Percentiles rank a stretch among this genome's conserved stretches.
Evolutionary conservation across 2,797 vertebrate species (phyloP).

Genomic region (Scarus forsteni): DNA sequence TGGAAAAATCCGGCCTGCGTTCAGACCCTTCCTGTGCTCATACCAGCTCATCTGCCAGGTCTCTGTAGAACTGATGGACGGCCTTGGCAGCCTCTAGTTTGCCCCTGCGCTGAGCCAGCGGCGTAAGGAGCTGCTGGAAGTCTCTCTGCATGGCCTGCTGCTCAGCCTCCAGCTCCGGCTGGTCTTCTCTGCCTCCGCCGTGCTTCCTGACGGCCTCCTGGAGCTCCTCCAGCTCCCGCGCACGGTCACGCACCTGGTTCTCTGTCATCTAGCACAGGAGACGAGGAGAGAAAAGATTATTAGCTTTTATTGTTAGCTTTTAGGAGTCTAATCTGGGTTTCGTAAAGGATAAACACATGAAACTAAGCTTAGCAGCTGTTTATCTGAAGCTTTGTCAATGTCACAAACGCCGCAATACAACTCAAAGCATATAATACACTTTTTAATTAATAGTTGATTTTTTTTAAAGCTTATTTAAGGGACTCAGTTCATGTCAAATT

Average conservation of each 20-base stretch:
- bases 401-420: neutral
- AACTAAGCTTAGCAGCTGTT: constrained; percentile 8
- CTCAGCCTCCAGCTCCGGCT: constrained; percentile 82
- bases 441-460: too few species aligned
- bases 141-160: constrained; percentile 86
- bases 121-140: constrained; percentile 90
- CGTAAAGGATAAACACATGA: constrained; percentile 27
- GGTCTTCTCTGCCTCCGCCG: constrained; percentile 73
- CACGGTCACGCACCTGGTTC: constrained; percentile 90
- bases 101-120: constrained; percentile 87
- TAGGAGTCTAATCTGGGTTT: constrained; percentile 46
- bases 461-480: too few species aligned
- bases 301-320: constrained; percentile 51
- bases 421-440: neutral
- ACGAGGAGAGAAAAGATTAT: constrained; percentile 43
- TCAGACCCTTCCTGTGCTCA: constrained; percentile 56
- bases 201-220: constrained; percentile 83
- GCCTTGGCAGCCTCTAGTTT: constrained; percentile 89
- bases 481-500: too few species aligned
- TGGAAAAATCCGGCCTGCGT: too few species aligned
- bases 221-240: constrained; percentile 91
- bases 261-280: constrained; percentile 86
- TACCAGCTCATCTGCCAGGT: constrained; percentile 94
- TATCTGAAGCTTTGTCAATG: constrained; percentile 3
- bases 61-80: constrained; percentile 91